Evolutionary conservation across 1,140 invertebrate genomes (phyloP), one percentile per base, ranked within the genome.

Genomic region (Bombus pyrosoma): DNA sequence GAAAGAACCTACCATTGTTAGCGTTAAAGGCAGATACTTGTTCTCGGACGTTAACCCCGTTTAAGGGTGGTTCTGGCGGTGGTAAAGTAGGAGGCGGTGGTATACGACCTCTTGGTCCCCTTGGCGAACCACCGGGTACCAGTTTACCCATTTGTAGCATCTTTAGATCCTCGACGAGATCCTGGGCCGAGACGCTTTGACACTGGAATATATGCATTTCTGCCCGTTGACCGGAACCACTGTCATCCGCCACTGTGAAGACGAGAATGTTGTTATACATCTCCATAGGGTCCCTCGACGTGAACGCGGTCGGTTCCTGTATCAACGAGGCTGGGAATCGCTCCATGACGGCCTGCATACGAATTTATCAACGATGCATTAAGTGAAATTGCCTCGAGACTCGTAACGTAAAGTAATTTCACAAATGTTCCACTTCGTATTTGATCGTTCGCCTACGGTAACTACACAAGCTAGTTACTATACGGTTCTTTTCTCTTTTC

Each of bases 191-290:
- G 78, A 98, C 96, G 90, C 97, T 97, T 94, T 98, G 97, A 93
- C 97, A 98, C 96, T 99, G 99, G 95, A 99, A 99, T 94, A 99
- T 99, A 95, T 99, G 99, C 97, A 99, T 99, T 96, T 99, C 99
- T 3, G 98, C 97, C 41, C 97, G 96, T 75, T 97, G 96, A 59
- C 96, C 96, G 37, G 93, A 93, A 79, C 92, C 93, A 78, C 93
- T 93, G 89, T 96, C 96, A 77, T 96, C 96, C 2, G 97, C 96
- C 53, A 99, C 98, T 83, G 99, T 98, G 95, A 99, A 99, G 37
- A 99, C 97, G 89, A 99, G 96, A 91, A 99, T 98, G 94, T 99
- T 99, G 95, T 99, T 99, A 95, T 99, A 99, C 92, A 99, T 97
- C 95, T 99, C 99, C 95, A 98, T 98, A 22, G 98, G 98, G 95